These are phyloP conservation scores for Eupithecia exiguata DNA, from an alignment of 2,888 invertebrate species.

Conservation along the genomic window DNA sequence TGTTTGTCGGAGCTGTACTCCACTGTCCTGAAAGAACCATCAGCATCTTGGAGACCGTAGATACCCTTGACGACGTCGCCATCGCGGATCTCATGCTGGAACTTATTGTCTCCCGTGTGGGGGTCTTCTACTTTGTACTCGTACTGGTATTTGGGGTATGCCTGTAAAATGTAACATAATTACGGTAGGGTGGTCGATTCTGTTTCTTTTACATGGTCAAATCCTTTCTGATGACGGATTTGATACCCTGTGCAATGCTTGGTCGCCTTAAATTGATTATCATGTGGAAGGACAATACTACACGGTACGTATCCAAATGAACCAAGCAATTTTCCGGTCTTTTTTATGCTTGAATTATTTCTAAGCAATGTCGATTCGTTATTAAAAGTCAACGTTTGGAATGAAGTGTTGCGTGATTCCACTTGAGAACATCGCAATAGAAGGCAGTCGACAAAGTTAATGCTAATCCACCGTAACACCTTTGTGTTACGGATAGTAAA, in stretches of 20 bases:
- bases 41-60: slow-evolving; percentile 84
- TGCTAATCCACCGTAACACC: slow-evolving; percentile 9
- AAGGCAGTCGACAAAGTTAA: neutral
- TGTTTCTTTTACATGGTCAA: neutral
- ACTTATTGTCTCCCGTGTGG: slow-evolving; percentile 86
- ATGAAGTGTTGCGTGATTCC: neutral
- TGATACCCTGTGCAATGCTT: neutral
- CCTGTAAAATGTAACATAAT: slow-evolving; percentile 49
- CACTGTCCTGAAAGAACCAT: slow-evolving; percentile 84
- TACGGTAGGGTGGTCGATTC: neutral
- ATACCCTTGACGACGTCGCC: slow-evolving; percentile 87
- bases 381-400: neutral
- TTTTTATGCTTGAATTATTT: neutral
- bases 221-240: neutral
- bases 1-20: slow-evolving; percentile 85
- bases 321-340: neutral
- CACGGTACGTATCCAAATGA: neutral
- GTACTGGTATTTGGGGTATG: slow-evolving; percentile 84
- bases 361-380: neutral
- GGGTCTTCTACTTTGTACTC: slow-evolving; percentile 85
- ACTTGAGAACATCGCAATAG: neutral
- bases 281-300: neutral
- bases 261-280: neutral
- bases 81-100: slow-evolving; percentile 83
- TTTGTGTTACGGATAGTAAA: slow-evolving; percentile 42